Evolutionary conservation across 2,888 invertebrate species (phyloP).

Genomic region (Rhamphomyia laevipes): DNA sequence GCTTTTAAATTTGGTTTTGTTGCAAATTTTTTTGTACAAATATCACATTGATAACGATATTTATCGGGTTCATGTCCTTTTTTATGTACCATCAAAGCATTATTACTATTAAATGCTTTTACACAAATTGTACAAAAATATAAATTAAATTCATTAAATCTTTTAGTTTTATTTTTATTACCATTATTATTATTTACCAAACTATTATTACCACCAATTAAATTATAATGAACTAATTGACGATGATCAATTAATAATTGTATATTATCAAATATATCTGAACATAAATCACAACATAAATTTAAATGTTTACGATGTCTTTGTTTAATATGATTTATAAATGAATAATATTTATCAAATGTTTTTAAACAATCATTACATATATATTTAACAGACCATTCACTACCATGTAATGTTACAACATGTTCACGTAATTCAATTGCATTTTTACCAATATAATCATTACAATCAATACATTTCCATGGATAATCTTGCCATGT

Average conservation of each 20-base stretch:
- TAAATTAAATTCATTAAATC: background rate
- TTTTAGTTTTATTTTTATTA: too few species aligned
- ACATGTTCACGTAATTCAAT: slow-evolving; percentile 10
- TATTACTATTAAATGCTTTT: slow-evolving; percentile 19
- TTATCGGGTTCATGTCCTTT: slow-evolving; percentile 16
- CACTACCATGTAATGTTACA: slow-evolving; percentile 1
- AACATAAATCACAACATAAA: slow-evolving; percentile 22
- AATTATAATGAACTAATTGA: background rate
- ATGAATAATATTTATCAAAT: slow-evolving; percentile 20
- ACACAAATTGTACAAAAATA: slow-evolving; percentile 19
- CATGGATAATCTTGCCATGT: slow-evolving; percentile 17
- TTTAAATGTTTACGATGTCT: slow-evolving; percentile 20
- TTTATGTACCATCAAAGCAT: slow-evolving; percentile 18
- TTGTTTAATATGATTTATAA: slow-evolving; percentile 24
- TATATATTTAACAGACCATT: slow-evolving; percentile 12
- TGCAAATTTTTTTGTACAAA: slow-evolving; percentile 18
- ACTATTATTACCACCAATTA: too few species aligned
- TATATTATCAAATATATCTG: slow-evolving; percentile 11
- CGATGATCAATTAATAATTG: slow-evolving; percentile 18
- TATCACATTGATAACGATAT: slow-evolving; percentile 12
- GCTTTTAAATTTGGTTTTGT: slow-evolving; percentile 17
- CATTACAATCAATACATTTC: slow-evolving; percentile 15
- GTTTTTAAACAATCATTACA: slow-evolving; percentile 24
- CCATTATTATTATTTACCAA: background rate
- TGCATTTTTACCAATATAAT: background rate